Evolutionary conservation across 2,113 vertebrate species (phyloP), one percentile per base, ranked within the genome.

Genomic region (Gnathonemus echidnorhynchus): DNA sequence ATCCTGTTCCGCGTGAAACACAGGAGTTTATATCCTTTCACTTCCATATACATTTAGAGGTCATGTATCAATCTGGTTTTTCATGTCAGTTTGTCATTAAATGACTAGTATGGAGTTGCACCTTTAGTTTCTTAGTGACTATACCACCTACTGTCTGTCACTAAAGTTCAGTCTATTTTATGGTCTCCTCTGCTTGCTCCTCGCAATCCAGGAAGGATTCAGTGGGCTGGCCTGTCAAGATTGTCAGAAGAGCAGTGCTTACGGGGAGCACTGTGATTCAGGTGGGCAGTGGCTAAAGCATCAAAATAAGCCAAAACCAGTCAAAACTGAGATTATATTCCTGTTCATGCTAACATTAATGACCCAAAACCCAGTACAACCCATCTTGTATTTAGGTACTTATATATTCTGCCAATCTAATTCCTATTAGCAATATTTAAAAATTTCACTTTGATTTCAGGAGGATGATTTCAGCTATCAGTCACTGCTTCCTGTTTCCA

Each of bases 211-310:
- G 98, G 97, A 96, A 0, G 95, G 95, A 5, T 99, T 97, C 91
- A 92, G 96, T 0, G 98, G 98, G 0, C 96, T 96, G 83, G 96
- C 96, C 77, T 99, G 98, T 94, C 97, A 98, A 90, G 93, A 97
- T 0, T 99, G 98, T 93, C 90, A 2, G 19, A 96, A 97, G 89
- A 91, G 92, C 31, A 95, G 93, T 10, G 90, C 31, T 7, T 99
- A 94, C 13, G 98, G 98, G 46, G 93, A 95, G 3, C 94, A 96
- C 88, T 99, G 98, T 90, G 95, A 95, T 77, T 96, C 96, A 95
- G 96, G 98, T 99, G 91, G 90, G 95, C 53, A 8, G 21, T 1
- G 5, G 0, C 74, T 48, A 88, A 10, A 3, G 35, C 27, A 83
- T 80, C 15, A 42, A 80, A 42, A 42, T 42, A 17, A 80, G 35